A percentile compares a stretch with the other conserved stretches of the same genome.
Evolutionary conservation across 2,888 invertebrate species (phyloP).

Genomic region (Macrosoma leucophasiata): DNA sequence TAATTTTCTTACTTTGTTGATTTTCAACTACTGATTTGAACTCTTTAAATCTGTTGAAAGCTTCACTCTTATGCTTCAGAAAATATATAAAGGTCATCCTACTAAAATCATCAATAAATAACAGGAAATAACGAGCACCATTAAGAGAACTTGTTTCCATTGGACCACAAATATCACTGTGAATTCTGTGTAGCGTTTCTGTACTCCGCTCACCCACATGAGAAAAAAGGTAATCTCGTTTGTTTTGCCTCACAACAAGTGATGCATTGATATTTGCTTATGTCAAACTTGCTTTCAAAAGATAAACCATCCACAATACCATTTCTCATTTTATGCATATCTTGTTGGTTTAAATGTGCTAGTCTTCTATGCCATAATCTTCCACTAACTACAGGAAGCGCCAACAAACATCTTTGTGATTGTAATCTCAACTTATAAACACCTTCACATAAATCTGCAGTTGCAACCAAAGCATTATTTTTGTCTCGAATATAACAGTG

Average conservation of each 20-base stretch:
- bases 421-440: too few relatives aligned
- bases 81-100: conserved; percentile 16
- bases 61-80: conserved; percentile 9
- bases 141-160: too few relatives aligned
- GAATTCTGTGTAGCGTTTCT: conserved; percentile 1
- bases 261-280: conserved; percentile 10
- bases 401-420: too few relatives aligned
- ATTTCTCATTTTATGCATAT: conserved; percentile 23
- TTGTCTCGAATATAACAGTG: too few relatives aligned
- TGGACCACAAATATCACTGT: too few relatives aligned
- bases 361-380: conserved; percentile 18
- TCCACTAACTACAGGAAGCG: conserved; percentile 7
- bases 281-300: conserved; percentile 2
- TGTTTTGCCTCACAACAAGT: conserved; percentile 19
- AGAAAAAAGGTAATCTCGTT: conserved; percentile 10
- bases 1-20: conserved; percentile 18
- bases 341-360: conserved; percentile 19
- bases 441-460: too few relatives aligned
- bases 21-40: conserved; percentile 18
- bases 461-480: too few relatives aligned
- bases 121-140: too few relatives aligned
- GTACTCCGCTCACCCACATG: conserved; percentile 6
- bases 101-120: too few relatives aligned
- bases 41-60: conserved; percentile 11
- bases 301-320: conserved; percentile 17